Conservation (phyloP, 2,113 vertebrate genomes). For the Cephalophus harveyi region DNA sequence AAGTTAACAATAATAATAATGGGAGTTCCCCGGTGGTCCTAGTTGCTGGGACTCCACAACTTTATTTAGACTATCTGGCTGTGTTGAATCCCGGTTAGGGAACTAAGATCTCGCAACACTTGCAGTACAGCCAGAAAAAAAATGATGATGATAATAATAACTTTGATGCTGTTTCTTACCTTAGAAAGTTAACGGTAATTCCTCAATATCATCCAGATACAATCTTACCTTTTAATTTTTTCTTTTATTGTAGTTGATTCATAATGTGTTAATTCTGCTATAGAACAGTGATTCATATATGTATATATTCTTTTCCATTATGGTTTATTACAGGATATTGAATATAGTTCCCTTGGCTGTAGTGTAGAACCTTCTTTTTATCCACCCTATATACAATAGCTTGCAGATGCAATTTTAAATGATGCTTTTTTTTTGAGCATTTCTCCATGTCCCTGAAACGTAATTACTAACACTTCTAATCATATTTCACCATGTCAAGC, state of each 20-base stretch:
- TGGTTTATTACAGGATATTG: background rate
- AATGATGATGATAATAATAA: background rate
- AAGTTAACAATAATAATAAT: background rate
- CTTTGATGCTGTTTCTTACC: background rate
- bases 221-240: background rate
- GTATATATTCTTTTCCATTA: background rate
- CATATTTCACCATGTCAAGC: fast-evolving
- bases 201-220: background rate
- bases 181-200: background rate
- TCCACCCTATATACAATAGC: background rate
- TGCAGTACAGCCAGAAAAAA: background rate
- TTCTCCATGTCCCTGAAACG: background rate
- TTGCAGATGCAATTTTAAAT: background rate
- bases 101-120: background rate
- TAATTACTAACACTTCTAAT: background rate
- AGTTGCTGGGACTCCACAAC: background rate
- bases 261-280: background rate
- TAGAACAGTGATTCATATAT: background rate
- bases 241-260: background rate
- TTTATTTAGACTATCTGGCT: background rate
- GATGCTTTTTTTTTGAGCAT: background rate
- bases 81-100: background rate
- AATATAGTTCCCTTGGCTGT: background rate
- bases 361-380: background rate
- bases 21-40: background rate